Base-by-base conservation (phyloP, 2,113 vertebrate genomes). In the Anhinga anhinga region DNA sequence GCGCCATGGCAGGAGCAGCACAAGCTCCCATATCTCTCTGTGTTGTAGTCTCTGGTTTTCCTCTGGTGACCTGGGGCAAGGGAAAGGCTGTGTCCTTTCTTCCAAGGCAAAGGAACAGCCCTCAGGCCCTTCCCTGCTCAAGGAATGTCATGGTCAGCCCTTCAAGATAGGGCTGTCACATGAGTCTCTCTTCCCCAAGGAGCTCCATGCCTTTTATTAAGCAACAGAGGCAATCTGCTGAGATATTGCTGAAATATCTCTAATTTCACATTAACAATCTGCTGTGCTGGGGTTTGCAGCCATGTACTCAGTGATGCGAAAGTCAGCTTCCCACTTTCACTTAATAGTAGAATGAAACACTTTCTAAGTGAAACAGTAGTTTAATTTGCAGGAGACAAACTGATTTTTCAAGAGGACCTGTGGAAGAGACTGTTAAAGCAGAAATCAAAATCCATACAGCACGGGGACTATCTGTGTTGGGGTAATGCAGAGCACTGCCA, bases 391-490 rank as follows among this genome's bases (percentile, higher is more conserved):
- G 45, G n/a, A 88, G 63, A 67, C 17, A 80, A 90, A 69, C 22
- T n/a, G 65, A 66, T 66, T 81, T 36, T 77, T 83, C 34, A 74
- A 69, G 53, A 86, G 80, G n/a, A 83, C 86, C 50, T 34, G 15
- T 11, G n/a, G 59, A 90, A 71, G 40, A 88, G 80, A 36, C 27
- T 21, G 76, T 21, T 44, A 55, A 81, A 89, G 80, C 50, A 86
- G 67, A 74, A 90, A 72, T 56, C 34, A 22, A 61, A 42, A 20
- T 4, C 34, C 0, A 0, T 2, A 7, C 0, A 1, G 74, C 0
- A 0, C 50, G n/a, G 74, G 71, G 76, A 36, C 52, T 16, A 22
- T 26, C 15, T 6, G 13, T 23, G 42, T 3, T 16, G 25, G 29
- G 44, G 44, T 40, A 32, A 38, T 0, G 5, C 40, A 4, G 21